A percentile compares a stretch with the other conserved stretches of the same genome.
phyloP scores from a whole-genome alignment of 2,888 invertebrate genomes.

The Phengaris alcon region DNA sequence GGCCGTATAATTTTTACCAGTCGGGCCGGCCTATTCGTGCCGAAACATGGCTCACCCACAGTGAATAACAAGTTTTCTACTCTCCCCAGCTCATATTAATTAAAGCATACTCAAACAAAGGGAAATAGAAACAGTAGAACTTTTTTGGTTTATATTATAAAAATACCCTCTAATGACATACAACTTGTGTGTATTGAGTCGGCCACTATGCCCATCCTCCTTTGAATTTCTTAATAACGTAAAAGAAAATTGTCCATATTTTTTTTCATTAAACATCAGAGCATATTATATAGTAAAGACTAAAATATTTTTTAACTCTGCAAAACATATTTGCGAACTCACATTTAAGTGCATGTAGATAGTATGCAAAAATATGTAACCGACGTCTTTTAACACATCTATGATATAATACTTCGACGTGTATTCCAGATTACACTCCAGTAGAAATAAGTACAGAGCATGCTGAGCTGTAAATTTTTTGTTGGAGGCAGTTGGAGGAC shows the following conservation, averaged over 20 bases:
- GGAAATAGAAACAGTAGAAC: no score
- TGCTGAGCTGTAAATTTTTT: background rate
- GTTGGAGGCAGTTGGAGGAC: no score
- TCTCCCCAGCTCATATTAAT: no score
- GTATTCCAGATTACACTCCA: background rate
- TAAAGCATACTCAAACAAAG: no score
- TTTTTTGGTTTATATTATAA: no score
- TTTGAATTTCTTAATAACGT: background rate
- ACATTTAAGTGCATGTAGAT: background rate
- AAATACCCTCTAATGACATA: no score
- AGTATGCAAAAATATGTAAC: slow-evolving; percentile 11
- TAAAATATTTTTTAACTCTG: background rate
- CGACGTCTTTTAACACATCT: slow-evolving; percentile 3
- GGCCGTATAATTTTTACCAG: no score
- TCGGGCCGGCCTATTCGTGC: no score
- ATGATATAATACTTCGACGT: slow-evolving; percentile 6
- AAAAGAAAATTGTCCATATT: background rate
- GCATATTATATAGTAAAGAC: background rate
- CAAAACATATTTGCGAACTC: background rate
- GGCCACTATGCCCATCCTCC: no score
- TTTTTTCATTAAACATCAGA: background rate
- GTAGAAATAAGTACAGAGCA: background rate
- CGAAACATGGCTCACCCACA: no score
- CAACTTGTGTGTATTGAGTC: no score
- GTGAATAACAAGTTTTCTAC: no score